phyloP scores from a whole-genome alignment of 2,113 vertebrate genomes.

The Tragelaphus strepsiceros region DNA sequence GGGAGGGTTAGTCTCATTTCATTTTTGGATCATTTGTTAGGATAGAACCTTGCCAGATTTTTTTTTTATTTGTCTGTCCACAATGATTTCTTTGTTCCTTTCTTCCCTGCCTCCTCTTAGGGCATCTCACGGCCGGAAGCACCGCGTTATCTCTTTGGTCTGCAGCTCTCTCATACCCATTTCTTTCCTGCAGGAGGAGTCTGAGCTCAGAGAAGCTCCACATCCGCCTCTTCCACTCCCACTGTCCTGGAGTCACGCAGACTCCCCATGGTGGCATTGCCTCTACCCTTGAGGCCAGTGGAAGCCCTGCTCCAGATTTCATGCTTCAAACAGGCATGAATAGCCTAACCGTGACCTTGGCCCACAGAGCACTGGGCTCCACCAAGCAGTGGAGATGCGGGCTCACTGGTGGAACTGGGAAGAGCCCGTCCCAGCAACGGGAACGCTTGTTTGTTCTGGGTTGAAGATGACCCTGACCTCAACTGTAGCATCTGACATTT shows the following conservation, averaged over 20 bases:
- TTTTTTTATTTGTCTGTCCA: not conserved
- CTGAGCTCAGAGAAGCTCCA: not conserved
- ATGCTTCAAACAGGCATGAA: not conserved
- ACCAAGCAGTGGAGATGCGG: not conserved
- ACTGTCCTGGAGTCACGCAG: not conserved
- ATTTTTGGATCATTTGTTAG: not conserved
- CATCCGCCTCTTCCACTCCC: not conserved
- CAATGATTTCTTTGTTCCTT: slow-evolving; percentile 17
- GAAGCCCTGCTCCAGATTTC: not conserved
- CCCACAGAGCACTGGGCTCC: too few relatives aligned
- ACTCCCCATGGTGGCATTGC: not conserved
- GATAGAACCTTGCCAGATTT: not conserved
- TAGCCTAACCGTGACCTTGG: not conserved
- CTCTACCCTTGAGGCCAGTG: accelerated
- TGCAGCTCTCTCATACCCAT: not conserved
- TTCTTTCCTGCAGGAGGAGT: slow-evolving; percentile 4
- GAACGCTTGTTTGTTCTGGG: not conserved
- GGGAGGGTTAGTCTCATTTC: not conserved
- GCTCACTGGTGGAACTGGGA: not conserved
- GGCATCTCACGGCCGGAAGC: not conserved
- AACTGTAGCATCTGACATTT: not conserved
- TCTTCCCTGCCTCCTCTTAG: not conserved
- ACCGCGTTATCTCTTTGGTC: not conserved
- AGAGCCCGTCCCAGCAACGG: not conserved
- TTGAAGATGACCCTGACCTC: not conserved